Percentiles rank a stretch among this genome's conserved stretches.
phyloP scores from a whole-genome alignment of 2,888 invertebrate species.

The Caenorhabditis uteleia region DNA sequence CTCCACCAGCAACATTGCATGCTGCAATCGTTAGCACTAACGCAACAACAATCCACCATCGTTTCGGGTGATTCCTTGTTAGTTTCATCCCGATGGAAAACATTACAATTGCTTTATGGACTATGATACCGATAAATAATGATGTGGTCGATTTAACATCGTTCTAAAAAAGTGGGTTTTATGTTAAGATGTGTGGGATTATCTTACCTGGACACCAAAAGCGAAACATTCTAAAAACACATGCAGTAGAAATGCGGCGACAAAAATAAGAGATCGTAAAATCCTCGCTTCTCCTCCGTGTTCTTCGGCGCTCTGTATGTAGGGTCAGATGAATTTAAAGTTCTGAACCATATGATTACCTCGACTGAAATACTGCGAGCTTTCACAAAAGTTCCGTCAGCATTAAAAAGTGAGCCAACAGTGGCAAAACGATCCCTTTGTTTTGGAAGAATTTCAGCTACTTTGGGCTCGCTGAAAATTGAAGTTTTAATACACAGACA shows the following conservation, averaged over 20 bases:
- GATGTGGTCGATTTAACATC: constrained; percentile 35
- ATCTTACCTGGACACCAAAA: constrained; percentile 49
- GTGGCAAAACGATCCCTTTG: constrained; percentile 5
- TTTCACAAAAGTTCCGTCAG: constrained; percentile 5
- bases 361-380: not conserved
- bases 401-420: constrained; percentile 7
- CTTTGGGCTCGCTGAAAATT: no score
- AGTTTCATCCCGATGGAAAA: constrained; percentile 34
- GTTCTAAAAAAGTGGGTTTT: constrained; percentile 21
- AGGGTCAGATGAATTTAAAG: not conserved
- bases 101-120: constrained; percentile 52
- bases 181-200: not conserved
- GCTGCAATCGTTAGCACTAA: constrained; percentile 37
- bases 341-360: not conserved
- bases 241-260: constrained; percentile 53
- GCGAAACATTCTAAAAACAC: constrained; percentile 55
- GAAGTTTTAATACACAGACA: no score
- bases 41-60: constrained; percentile 32
- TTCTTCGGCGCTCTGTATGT: not conserved
- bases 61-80: constrained; percentile 26
- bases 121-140: constrained; percentile 54
- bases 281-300: constrained; percentile 2
- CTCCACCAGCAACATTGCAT: constrained; percentile 43
- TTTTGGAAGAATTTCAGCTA: constrained; percentile 1
- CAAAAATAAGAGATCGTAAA: constrained; percentile 10